phyloP scores from a whole-genome alignment of 2,797 vertebrate genomes.

The Spondyliosoma cantharus region DNA sequence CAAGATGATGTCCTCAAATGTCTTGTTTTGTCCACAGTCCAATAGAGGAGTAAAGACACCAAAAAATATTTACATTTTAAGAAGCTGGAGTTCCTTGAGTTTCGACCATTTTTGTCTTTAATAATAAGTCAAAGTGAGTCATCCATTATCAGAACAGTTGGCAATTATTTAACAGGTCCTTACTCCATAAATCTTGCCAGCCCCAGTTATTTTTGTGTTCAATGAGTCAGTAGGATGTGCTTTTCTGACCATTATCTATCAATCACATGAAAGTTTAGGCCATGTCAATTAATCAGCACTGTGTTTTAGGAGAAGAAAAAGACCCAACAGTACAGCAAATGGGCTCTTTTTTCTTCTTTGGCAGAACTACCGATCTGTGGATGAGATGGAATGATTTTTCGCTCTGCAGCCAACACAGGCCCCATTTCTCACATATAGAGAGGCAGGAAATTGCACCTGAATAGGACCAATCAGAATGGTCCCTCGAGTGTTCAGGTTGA shows the following conservation, averaged over 20 bases:
- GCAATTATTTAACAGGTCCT: no score
- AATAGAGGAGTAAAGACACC: no score
- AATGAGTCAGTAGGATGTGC: background rate
- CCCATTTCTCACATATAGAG: constrained; percentile 49
- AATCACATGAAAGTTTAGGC: constrained; percentile 34
- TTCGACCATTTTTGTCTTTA: no score
- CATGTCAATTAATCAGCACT: constrained; percentile 48
- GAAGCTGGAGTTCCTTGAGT: no score
- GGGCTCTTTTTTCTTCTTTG: constrained; percentile 18
- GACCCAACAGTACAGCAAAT: constrained; percentile 27
- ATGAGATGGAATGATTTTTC: constrained; percentile 63
- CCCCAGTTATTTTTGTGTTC: constrained; percentile 7
- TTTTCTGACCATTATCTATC: constrained; percentile 22
- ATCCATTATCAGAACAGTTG: no score
- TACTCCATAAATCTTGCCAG: no score
- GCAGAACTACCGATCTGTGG: constrained; percentile 40
- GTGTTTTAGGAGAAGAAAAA: constrained; percentile 37
- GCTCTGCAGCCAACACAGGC: constrained; percentile 49
- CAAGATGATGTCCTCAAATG: no score
- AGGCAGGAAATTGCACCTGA: constrained; percentile 70
- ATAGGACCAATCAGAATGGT: constrained; percentile 61
- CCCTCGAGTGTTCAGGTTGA: constrained; percentile 33
- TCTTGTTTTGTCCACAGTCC: no score
- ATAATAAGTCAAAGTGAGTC: no score
- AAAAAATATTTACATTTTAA: no score